Evolutionary conservation across 37 sponge, comb jelly and placozoan species (phyloP).

Genomic region (Spongilla lacustris): DNA sequence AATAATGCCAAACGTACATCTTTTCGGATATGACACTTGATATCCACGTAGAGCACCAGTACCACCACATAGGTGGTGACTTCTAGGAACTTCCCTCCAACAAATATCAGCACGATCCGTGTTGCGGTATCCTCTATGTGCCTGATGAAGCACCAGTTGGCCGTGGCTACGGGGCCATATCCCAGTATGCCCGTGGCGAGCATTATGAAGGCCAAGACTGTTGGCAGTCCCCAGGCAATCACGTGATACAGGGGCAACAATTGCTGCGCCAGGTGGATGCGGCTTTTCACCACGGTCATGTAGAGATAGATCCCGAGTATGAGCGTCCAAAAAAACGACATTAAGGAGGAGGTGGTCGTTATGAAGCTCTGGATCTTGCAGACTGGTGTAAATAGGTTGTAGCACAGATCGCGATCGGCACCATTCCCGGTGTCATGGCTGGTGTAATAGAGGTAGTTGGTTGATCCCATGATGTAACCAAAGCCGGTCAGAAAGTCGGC

Average conservation of each 20-base stretch:
- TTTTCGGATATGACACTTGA: conserved; percentile 2
- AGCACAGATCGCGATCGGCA: too few species aligned
- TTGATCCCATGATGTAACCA: conserved; percentile 72
- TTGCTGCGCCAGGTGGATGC: background rate
- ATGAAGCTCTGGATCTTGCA: conserved; percentile 67
- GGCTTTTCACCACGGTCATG: conserved; percentile 21
- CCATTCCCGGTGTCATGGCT: background rate
- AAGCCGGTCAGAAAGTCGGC: conserved; percentile 68
- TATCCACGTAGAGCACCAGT: conserved; percentile 16
- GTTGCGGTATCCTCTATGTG: background rate
- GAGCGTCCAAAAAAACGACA: conserved; percentile 67
- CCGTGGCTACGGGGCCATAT: conserved; percentile 19
- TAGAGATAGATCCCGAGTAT: conserved; percentile 65
- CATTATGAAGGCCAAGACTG: conserved; percentile 13
- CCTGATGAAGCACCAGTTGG: conserved; percentile 65
- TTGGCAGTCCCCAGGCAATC: conserved; percentile 27
- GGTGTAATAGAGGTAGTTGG: conserved; percentile 22
- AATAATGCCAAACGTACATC: background rate
- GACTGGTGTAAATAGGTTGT: background rate
- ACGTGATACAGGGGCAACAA: conserved; percentile 44
- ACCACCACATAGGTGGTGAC: conserved; percentile 31
- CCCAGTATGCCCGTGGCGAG: conserved; percentile 31
- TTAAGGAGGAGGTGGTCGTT: conserved; percentile 45
- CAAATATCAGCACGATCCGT: conserved; percentile 7
- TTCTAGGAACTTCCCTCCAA: conserved; percentile 46